phyloP scores from a whole-genome alignment of 2,888 invertebrate species.

The Dicyrtoma fusca region DNA sequence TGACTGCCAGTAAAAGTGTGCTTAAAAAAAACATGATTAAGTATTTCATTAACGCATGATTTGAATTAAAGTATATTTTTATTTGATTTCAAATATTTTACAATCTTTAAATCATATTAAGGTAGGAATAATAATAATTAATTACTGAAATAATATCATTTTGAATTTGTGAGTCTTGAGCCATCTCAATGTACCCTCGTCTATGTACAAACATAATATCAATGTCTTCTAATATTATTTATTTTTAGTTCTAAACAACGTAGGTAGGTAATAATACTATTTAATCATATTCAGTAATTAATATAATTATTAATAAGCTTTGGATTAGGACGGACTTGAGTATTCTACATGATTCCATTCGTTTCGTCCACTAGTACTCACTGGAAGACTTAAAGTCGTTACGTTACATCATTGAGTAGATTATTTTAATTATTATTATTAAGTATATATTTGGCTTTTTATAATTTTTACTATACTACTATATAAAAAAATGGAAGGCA shows the following conservation, averaged over 20 bases:
- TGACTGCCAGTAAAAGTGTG: no score
- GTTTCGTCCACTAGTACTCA: background rate
- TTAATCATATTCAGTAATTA: no score
- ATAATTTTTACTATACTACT: background rate
- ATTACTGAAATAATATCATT: no score
- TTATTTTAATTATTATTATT: background rate
- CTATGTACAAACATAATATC: background rate
- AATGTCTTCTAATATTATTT: background rate
- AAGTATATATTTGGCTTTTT: constrained; percentile 12
- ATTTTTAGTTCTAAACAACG: background rate
- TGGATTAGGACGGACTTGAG: constrained; percentile 6
- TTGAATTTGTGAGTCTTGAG: no score
- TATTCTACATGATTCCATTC: background rate
- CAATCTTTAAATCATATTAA: no score
- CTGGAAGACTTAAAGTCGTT: background rate
- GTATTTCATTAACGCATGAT: no score
- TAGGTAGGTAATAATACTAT: background rate
- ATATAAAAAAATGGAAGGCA: constrained; percentile 2
- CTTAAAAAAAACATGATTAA: no score
- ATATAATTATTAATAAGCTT: constrained; percentile 4
- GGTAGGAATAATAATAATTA: no score
- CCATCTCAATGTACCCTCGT: no score
- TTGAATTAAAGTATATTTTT: no score
- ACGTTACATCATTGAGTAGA: background rate
- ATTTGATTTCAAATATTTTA: no score